Conservation (phyloP, 35 echinoderm and acorn worm species). For the Heliocidaris tuberculata region DNA sequence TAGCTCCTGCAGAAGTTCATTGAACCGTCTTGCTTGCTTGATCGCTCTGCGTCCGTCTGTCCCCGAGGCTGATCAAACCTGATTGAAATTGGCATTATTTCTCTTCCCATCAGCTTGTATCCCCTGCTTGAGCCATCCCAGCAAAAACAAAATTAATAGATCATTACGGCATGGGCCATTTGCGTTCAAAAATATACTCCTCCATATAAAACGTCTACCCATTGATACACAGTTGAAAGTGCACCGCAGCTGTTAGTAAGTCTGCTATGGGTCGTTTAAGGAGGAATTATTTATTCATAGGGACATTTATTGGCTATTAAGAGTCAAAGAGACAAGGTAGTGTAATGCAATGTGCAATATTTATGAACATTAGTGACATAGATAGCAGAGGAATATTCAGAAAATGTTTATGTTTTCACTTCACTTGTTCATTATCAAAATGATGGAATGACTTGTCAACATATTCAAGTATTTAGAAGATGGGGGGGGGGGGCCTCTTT, state of each 20-base stretch:
- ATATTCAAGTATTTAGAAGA: too few relatives aligned
- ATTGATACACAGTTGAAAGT: neutral
- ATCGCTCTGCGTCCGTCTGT: too few relatives aligned
- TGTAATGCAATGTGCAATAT: neutral
- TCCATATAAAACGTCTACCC: neutral
- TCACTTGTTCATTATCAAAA: too few relatives aligned
- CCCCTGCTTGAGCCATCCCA: neutral
- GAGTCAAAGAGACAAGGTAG: neutral
- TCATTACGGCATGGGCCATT: neutral
- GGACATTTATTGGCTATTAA: neutral
- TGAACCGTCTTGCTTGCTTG: neutral
- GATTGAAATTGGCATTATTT: conserved; percentile 26
- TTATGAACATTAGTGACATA: too few relatives aligned
- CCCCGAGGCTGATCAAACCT: neutral
- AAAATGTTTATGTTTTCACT: too few relatives aligned
- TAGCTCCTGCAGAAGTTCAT: neutral
- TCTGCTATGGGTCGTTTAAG: neutral
- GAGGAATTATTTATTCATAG: neutral
- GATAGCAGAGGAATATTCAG: too few relatives aligned
- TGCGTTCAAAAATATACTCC: neutral
- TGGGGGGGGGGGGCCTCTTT: too few relatives aligned
- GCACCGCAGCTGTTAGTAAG: neutral
- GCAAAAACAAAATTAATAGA: conserved; percentile 3
- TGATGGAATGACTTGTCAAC: too few relatives aligned
- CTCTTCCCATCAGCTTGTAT: neutral